Conservation (phyloP, 2,888 invertebrate genomes). For the Oscheius sp. region DNA sequence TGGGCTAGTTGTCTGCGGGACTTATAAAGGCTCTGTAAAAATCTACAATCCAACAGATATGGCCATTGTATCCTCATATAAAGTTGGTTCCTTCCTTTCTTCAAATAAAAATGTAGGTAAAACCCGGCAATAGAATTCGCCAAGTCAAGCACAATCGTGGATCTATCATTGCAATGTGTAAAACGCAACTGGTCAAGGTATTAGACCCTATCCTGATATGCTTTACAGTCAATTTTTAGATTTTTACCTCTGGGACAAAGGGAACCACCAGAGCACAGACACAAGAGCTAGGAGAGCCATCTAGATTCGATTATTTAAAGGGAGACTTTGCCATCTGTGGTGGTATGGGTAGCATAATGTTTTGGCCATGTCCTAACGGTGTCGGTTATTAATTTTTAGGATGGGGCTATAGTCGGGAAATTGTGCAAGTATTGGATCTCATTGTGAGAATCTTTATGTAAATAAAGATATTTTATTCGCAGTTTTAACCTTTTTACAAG, state of each 20-base stretch:
- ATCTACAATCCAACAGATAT: conserved; percentile 1
- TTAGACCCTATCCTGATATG: neutral
- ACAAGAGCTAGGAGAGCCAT: conserved; percentile 16
- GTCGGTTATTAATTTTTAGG: conserved; percentile 10
- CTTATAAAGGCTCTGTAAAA: conserved; percentile 15
- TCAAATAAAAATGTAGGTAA: neutral
- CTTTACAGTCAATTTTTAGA: neutral
- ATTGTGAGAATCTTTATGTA: too few relatives aligned
- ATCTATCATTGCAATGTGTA: conserved; percentile 20
- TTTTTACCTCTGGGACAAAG: conserved; percentile 11
- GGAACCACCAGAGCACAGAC: neutral
- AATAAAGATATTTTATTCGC: too few relatives aligned
- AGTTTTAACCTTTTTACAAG: too few relatives aligned
- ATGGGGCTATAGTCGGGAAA: neutral
- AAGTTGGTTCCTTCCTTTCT: neutral
- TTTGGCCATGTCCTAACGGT: conserved; percentile 15
- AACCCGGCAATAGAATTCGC: neutral
- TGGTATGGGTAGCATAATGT: conserved; percentile 15
- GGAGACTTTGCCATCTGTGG: conserved; percentile 31
- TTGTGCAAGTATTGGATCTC: neutral
- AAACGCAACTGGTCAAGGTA: conserved; percentile 2
- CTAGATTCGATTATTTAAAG: conserved; percentile 29
- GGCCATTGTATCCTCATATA: neutral
- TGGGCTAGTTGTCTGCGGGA: conserved; percentile 24
- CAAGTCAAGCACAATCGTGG: conserved; percentile 28